Evolutionary conservation across 2,797 vertebrate species (phyloP).

Genomic region (Naso thynnoides): DNA sequence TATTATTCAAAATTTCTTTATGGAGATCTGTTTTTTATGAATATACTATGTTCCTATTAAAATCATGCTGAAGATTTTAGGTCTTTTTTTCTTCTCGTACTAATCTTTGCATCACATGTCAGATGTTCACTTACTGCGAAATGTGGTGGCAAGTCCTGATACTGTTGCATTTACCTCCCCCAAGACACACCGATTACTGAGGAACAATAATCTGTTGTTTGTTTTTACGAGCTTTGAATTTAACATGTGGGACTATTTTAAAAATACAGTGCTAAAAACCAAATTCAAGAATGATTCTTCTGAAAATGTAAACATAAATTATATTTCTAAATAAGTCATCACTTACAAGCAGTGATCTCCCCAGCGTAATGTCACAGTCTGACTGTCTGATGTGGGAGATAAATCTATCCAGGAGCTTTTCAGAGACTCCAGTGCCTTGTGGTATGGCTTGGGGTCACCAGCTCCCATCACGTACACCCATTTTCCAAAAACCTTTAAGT

Average conservation of each 20-base stretch:
- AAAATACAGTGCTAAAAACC: no score
- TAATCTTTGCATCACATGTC: not conserved
- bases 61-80: not conserved
- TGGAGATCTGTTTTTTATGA: not conserved
- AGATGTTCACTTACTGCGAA: slow-evolving; percentile 75
- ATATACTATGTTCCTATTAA: not conserved
- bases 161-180: slow-evolving; percentile 76
- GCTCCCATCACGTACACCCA: slow-evolving; percentile 82
- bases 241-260: not conserved
- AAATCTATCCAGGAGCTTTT: slow-evolving; percentile 81
- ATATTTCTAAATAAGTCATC: not conserved
- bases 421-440: slow-evolving; percentile 75
- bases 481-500: slow-evolving; percentile 75
- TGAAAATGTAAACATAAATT: no score
- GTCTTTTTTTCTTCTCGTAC: not conserved
- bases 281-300: no score
- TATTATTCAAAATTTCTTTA: not conserved
- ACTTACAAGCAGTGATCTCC: slow-evolving; percentile 81
- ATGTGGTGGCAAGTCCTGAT: slow-evolving; percentile 68
- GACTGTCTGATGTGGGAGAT: slow-evolving; percentile 62
- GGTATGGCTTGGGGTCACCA: slow-evolving; percentile 75
- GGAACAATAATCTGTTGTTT: slow-evolving; percentile 11
- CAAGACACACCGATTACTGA: slow-evolving; percentile 70
- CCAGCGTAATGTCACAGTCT: slow-evolving; percentile 70
- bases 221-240: not conserved